Evolutionary conservation across 1,140 invertebrate genomes (phyloP).

Genomic region (Pygmarrhopalites habei): DNA sequence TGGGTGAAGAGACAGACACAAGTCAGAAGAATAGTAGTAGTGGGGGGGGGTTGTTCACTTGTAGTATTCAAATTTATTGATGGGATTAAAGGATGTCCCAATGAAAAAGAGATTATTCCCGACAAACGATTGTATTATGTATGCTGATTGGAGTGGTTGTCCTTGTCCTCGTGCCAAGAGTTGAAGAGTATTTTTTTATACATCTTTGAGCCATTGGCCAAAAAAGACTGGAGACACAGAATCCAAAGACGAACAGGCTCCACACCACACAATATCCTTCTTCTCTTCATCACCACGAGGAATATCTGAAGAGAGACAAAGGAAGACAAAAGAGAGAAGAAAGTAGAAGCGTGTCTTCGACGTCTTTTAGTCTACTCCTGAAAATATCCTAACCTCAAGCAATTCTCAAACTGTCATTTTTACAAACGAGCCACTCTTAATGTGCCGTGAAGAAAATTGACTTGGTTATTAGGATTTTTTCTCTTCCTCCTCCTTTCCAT

Average conservation of each 20-base stretch:
- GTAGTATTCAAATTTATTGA: not conserved
- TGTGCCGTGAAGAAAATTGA: constrained; percentile 18
- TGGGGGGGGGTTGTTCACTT: too few relatives aligned
- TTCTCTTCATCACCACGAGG: too few relatives aligned
- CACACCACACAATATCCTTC: too few relatives aligned
- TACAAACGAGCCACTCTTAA: constrained; percentile 16
- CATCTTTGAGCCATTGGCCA: too few relatives aligned
- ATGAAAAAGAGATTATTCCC: not conserved
- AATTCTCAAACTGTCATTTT: constrained; percentile 11
- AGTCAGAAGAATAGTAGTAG: too few relatives aligned
- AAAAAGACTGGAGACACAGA: too few relatives aligned
- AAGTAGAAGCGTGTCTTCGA: not conserved
- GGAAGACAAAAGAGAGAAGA: not conserved
- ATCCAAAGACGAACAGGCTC: not conserved
- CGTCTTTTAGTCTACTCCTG: not conserved
- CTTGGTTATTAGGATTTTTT: not conserved
- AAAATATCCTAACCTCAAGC: not conserved
- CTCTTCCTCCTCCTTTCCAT: not conserved
- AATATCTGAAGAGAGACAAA: not conserved
- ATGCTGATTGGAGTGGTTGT: not conserved
- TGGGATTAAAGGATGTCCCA: not conserved
- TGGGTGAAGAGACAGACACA: too few relatives aligned
- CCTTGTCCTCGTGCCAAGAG: not conserved
- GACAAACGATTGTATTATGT: not conserved
- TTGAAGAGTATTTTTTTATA: not conserved